phyloP scores from a whole-genome alignment of 1,140 invertebrate genomes.

The Cataglyphis hispanica region DNA sequence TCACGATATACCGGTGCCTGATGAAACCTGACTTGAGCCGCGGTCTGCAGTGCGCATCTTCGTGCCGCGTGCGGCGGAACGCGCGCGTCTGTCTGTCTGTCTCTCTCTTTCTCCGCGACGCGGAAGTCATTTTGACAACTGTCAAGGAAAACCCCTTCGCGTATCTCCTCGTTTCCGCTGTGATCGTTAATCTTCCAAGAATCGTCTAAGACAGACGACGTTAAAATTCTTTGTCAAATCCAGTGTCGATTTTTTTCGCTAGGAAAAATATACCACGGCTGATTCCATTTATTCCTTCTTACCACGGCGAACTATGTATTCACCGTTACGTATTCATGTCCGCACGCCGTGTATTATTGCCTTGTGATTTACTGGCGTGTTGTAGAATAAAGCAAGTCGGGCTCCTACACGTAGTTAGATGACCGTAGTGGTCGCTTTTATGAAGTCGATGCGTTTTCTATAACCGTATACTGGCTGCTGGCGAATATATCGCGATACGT shows the following conservation, averaged over 20 bases:
- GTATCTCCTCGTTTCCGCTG: background rate
- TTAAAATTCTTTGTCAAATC: conserved; percentile 9
- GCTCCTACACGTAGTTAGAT: background rate
- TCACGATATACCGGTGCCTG: conserved; percentile 76
- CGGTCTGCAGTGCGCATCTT: conserved; percentile 6
- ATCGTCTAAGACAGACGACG: background rate
- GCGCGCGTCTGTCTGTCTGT: background rate
- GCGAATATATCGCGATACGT: background rate
- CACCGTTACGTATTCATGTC: background rate
- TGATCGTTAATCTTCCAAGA: background rate
- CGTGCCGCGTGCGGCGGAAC: background rate
- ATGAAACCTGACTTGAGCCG: conserved; percentile 63
- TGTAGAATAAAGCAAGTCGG: conserved; percentile 19
- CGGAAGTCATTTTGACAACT: background rate
- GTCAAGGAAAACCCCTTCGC: background rate
- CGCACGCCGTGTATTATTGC: background rate
- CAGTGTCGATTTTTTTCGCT: background rate
- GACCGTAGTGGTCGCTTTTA: conserved; percentile 3
- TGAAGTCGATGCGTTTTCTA: background rate
- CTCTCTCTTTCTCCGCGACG: background rate
- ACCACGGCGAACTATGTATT: background rate
- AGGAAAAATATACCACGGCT: background rate
- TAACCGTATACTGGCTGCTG: background rate
- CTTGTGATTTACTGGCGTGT: conserved; percentile 9
- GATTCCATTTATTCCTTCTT: background rate